These are phyloP conservation scores for Lampris megalopsis DNA, from an alignment of 2,113 vertebrate species.

Conservation along the genomic window DNA sequence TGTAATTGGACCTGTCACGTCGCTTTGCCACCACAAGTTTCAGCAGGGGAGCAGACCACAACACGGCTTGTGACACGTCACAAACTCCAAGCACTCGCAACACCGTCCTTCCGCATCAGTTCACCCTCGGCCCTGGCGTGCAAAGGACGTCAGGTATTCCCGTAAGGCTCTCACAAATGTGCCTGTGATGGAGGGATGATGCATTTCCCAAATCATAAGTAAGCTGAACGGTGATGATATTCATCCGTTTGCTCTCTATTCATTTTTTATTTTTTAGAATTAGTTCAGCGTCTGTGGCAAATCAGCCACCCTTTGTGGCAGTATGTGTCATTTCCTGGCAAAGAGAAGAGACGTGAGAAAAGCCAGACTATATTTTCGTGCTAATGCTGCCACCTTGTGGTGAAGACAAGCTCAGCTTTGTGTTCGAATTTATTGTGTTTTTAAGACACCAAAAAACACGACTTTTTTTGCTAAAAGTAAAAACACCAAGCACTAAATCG, in stretches of 20 bases:
- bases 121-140: too few relatives aligned
- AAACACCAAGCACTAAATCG: too few relatives aligned
- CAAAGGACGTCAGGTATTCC: neutral
- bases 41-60: neutral
- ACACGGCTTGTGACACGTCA: neutral
- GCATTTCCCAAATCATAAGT: neutral
- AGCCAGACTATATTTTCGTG: neutral
- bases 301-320: too few relatives aligned
- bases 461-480: too few relatives aligned
- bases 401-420: neutral
- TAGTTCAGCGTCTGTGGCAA: neutral
- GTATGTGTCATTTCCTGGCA: conserved; percentile 56
- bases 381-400: conserved; percentile 67
- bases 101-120: neutral
- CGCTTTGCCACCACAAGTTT: neutral
- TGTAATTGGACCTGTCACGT: too few relatives aligned
- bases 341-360: rapidly evolving
- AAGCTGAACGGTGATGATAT: neutral
- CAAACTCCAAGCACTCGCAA: neutral
- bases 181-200: neutral
- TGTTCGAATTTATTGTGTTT: neutral
- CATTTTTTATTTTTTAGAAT: too few relatives aligned
- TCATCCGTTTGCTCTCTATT: neutral
- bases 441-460: too few relatives aligned
- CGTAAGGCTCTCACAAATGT: neutral